Conservation (phyloP, 2,888 invertebrate species). For the Brachyptera putata region DNA sequence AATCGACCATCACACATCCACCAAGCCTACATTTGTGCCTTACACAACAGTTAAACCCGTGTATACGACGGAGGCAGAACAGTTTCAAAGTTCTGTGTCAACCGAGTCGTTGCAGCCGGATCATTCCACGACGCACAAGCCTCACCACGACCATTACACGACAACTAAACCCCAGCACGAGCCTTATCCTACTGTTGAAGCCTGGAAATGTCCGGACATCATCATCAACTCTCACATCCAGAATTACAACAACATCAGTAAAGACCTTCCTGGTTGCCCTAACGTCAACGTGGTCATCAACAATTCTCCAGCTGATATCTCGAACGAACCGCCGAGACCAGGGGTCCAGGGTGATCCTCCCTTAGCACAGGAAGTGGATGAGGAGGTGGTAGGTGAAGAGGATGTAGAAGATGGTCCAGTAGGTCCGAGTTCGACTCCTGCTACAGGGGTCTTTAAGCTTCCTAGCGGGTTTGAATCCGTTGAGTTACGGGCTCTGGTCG, state of each 20-base stretch:
- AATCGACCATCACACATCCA: no score
- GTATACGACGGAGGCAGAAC: no score
- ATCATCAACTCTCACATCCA: conserved; percentile 4
- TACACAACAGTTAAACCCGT: no score
- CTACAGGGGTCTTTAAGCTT: conserved; percentile 10
- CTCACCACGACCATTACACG: background rate
- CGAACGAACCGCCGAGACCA: no score
- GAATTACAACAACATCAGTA: conserved; percentile 34
- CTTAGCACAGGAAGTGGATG: background rate
- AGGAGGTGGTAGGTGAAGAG: background rate
- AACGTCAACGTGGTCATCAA: conserved; percentile 67
- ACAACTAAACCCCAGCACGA: background rate
- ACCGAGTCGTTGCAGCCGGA: no score
- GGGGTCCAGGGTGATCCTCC: background rate
- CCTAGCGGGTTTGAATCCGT: background rate
- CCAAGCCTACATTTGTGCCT: no score
- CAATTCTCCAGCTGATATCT: no score
- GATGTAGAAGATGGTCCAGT: background rate
- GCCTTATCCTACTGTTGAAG: no score
- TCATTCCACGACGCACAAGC: background rate
- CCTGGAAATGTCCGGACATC: background rate
- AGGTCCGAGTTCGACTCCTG: no score
- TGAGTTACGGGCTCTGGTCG: conserved; percentile 6
- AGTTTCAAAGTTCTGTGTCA: no score
- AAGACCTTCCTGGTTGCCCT: conserved; percentile 62